phyloP scores from a whole-genome alignment of 2,113 vertebrate species.

The Oreotrochilus melanogaster region DNA sequence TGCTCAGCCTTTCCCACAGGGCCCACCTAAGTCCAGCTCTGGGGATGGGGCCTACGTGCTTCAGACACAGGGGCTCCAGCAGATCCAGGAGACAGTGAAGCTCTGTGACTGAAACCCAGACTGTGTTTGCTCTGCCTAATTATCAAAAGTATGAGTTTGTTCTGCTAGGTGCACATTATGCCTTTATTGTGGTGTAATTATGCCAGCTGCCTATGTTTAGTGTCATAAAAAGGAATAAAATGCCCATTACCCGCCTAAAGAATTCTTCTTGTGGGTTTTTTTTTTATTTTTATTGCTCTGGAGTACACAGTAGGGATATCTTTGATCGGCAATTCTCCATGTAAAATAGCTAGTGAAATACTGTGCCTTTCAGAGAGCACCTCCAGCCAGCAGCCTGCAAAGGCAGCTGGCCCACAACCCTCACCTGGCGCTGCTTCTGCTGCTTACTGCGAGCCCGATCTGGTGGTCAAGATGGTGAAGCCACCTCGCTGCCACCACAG shows the following conservation, averaged over 20 bases:
- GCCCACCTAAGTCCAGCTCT: not conserved
- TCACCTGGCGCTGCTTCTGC: slow-evolving; percentile 21
- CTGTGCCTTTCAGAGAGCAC: slow-evolving; percentile 38
- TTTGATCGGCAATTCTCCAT: slow-evolving; percentile 72
- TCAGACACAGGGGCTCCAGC: not conserved
- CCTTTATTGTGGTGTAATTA: slow-evolving; percentile 89
- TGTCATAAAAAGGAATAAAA: slow-evolving; percentile 90
- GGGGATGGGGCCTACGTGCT: not conserved
- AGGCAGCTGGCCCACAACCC: slow-evolving; percentile 26
- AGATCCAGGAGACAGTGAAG: slow-evolving; percentile 60
- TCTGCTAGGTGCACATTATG: slow-evolving; percentile 88
- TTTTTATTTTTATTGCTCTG: slow-evolving; percentile 85
- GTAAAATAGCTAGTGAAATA: slow-evolving; percentile 71
- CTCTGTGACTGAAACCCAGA: slow-evolving; percentile 72
- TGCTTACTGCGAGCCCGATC: not conserved
- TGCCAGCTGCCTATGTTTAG: slow-evolving; percentile 87
- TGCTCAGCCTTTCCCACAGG: not conserved
- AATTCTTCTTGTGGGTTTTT: slow-evolving; percentile 82
- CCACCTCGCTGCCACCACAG: not conserved
- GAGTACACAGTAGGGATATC: slow-evolving; percentile 77
- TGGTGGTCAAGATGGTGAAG: slow-evolving; percentile 3
- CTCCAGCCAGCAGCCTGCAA: slow-evolving; percentile 54
- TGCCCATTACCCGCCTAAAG: slow-evolving; percentile 85
- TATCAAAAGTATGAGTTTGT: slow-evolving; percentile 86
- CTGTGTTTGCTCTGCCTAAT: slow-evolving; percentile 87